phyloP scores from a whole-genome alignment of 2,113 vertebrate genomes.

The Lepus timidus region DNA sequence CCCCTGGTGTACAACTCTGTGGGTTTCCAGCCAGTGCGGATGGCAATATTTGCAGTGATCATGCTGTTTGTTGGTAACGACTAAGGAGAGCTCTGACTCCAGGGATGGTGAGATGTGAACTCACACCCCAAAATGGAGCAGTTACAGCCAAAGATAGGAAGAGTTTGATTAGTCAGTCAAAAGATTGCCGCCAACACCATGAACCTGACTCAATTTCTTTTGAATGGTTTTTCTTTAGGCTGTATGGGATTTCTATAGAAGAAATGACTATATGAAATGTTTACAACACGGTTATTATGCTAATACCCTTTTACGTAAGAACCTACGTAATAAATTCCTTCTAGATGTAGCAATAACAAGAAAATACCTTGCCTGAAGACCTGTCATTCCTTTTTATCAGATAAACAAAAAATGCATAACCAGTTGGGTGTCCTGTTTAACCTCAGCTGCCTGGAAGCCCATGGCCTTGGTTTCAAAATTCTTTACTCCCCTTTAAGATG shows the following conservation, averaged over 20 bases:
- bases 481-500: constrained; percentile 29
- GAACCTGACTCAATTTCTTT: constrained; percentile 6
- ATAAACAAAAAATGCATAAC: neutral
- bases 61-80: neutral
- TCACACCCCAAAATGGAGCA: constrained; percentile 20
- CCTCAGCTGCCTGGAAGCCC: neutral
- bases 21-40: neutral
- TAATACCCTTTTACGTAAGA: constrained; percentile 31
- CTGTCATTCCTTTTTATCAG: constrained; percentile 51
- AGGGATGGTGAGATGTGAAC: constrained; percentile 13
- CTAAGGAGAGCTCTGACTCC: neutral
- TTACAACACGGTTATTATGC: neutral
- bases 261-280: constrained; percentile 32
- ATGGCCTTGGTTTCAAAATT: constrained; percentile 32
- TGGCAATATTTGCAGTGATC: neutral
- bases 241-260: constrained; percentile 35
- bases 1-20: neutral
- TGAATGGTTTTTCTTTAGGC: constrained; percentile 52
- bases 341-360: constrained; percentile 43
- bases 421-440: constrained; percentile 6
- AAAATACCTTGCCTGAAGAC: constrained; percentile 47
- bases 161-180: constrained; percentile 18
- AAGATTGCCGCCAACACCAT: neutral
- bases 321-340: constrained; percentile 39
- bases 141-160: constrained; percentile 42